Base-by-base conservation (phyloP, 2,797 vertebrate genomes). In the Argya squamiceps region DNA sequence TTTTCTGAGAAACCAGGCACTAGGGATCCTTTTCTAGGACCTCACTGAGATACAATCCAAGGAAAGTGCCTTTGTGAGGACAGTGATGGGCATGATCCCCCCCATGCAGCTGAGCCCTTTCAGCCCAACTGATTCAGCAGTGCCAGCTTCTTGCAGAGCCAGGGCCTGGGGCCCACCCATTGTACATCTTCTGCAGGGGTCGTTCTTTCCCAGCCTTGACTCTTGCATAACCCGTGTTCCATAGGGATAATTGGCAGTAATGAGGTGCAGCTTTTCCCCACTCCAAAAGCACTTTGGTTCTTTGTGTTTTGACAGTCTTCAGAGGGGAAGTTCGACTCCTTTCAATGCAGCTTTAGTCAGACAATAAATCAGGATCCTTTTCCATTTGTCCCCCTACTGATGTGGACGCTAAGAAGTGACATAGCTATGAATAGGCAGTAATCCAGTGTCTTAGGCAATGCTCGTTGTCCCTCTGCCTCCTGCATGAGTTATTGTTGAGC, bases 231-330 rank as follows among this genome's bases (percentile, higher is more conserved):
- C 62, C 76, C 88, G 1, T 70, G 89, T 88, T 92, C 85, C 88
- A 86, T 91, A 95, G 63, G 92, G 75, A 27, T 92, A 93, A 93
- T 84, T 86, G 74, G 79, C 94, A 81, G 36, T 94, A 94, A 96
- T 92, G 91, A 97, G 82, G n/a, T 76, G 89, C 95, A 95, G 92
- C 95, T 96, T 96, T 93, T 94, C 91, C 50, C 91, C 73, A 91
- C 91, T 96, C 96, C 73, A 59, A 88, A 95, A 95, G 79, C 89
- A 92, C 89, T 97, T 75, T 8, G 69, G 53, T 91, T 96, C 95
- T 95, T 96, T 95, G 93, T 96, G 94, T 96, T 95, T 95, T 96
- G 89, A 96, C 95, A 93, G 65, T 85, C 62, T 88, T 89, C 69
- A 75, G 89, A 91, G 63, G 79, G 60, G 93, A 91, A 84, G 79